Base-by-base conservation (phyloP, 1,140 invertebrate species). In the Mya arenaria region DNA sequence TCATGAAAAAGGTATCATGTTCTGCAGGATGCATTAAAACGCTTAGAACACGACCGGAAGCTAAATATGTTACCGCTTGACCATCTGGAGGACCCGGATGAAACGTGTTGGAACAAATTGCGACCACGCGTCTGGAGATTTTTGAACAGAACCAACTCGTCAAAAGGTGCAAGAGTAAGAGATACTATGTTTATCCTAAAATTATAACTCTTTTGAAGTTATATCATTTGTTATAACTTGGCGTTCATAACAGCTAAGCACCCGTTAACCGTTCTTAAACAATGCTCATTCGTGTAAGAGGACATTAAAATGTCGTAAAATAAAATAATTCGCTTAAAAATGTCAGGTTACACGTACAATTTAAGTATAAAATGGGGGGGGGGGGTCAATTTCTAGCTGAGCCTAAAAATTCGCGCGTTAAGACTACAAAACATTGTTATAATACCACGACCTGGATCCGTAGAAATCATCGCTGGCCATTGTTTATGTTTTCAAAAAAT, bases 11-110 rank as follows among this genome's bases (percentile, higher is more conserved):
- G n/a, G n/a, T n/a, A n/a, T n/a, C n/a, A n/a, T n/a, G n/a, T n/a
- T n/a, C n/a, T n/a, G n/a, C 68, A 85, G n/a, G 58, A 86, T 19
- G 80, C 82, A 4, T 48, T 89, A 32, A 34, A 65, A 30, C 65
- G 56, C n/a, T 60, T 88, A 17, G 85, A 89, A 41, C 56, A 81
- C 0, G 87, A 88, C 56, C 65, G 83, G 13, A 87, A 82, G 48
- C 73, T 52, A 55, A 85, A 81, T 37, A 41, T 80, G 15, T 17
- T 65, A 8, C 19, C 39, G 28, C 19, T 39, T 19, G 41, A 28
- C 23, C 39, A 36, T 5, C 34, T 37, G 25, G 48, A 71, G 15
- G 32, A 71, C 1, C 62, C 48, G 25, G 8, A 62, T 10, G 39
- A 73, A 6, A 75, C 36, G n/a, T 60, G 71, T n/a, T 85, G 84